These are phyloP conservation scores for Pterophyllum scalare DNA, from an alignment of 2,113 vertebrate genomes.

Conservation along the genomic window DNA sequence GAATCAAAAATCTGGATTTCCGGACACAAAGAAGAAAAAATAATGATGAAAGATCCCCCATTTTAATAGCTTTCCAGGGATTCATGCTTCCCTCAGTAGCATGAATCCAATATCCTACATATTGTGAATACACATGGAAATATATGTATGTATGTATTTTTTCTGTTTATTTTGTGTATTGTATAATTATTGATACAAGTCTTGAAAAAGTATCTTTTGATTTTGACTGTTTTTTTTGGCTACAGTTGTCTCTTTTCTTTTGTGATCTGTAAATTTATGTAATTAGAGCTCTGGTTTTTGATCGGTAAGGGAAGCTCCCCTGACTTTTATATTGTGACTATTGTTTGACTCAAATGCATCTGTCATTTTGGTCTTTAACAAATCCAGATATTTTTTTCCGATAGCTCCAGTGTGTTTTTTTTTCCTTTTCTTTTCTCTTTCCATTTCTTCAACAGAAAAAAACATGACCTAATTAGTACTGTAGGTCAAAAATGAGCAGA, in stretches of 20 bases:
- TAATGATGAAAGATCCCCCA: too few species aligned
- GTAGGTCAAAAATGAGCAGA: neutral
- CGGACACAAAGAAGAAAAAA: neutral
- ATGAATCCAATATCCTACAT: too few species aligned
- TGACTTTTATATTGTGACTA: neutral
- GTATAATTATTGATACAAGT: neutral
- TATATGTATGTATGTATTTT: too few species aligned
- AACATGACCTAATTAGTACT: rapidly evolving
- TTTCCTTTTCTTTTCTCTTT: rapidly evolving
- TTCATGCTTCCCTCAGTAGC: too few species aligned
- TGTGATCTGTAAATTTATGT: too few species aligned
- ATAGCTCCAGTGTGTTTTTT: neutral
- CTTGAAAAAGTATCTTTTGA: neutral
- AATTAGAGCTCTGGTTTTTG: neutral
- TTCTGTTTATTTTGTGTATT: neutral
- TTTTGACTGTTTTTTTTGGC: neutral
- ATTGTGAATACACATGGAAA: too few species aligned
- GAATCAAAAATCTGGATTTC: neutral
- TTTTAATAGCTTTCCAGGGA: too few species aligned
- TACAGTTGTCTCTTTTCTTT: neutral
- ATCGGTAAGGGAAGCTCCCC: neutral
- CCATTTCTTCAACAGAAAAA: neutral
- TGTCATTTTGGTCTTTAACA: too few species aligned
- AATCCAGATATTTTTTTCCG: too few species aligned
- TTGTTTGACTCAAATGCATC: neutral